These are phyloP conservation scores for Nansenia antarctica DNA, from an alignment of 2,113 vertebrate genomes.

Conservation along the genomic window DNA sequence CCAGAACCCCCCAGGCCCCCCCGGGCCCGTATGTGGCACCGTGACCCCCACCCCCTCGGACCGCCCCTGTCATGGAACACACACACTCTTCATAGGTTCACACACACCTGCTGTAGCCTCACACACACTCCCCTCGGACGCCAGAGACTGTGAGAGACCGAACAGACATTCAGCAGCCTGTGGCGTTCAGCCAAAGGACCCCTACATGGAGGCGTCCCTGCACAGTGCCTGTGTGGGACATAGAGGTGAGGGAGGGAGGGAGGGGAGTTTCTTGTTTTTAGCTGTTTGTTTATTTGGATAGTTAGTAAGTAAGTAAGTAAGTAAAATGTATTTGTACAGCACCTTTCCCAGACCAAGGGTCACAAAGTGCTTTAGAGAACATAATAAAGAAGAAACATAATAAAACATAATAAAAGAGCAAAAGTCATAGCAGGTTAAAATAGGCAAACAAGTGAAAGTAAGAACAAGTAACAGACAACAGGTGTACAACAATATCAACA, in stretches of 20 bases:
- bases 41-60: background rate
- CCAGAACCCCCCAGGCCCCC: background rate
- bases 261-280: background rate
- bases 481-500: too few species aligned
- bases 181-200: background rate
- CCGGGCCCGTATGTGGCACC: background rate
- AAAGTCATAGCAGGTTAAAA: too few species aligned
- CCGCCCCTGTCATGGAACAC: background rate
- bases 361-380: too few species aligned
- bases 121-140: background rate
- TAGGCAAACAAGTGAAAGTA: too few species aligned
- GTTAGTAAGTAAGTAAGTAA: background rate
- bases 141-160: background rate
- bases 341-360: too few species aligned
- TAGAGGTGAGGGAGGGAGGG: constrained; percentile 44
- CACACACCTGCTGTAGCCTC: background rate
- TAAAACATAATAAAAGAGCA: too few species aligned
- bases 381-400: too few species aligned
- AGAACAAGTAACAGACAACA: too few species aligned
- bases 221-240: background rate
- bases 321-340: too few species aligned
- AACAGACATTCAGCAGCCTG: background rate
- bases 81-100: background rate
- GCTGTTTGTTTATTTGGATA: background rate
- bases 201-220: background rate